phyloP scores from a whole-genome alignment of 2,888 invertebrate genomes.

The Drosophila neotestacea region DNA sequence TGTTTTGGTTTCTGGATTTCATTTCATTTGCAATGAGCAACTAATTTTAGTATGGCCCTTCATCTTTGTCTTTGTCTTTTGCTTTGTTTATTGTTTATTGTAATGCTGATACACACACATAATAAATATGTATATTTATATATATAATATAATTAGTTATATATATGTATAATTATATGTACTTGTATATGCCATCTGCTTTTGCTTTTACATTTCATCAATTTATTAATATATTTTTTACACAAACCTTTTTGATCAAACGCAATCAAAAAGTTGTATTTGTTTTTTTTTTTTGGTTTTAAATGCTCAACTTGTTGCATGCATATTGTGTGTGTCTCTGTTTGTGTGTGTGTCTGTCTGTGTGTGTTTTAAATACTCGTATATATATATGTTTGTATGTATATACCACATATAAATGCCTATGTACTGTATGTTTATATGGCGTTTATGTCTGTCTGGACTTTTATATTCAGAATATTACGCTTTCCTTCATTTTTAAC shows the following conservation, averaged over 20 bases:
- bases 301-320: constrained; percentile 75
- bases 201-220: constrained; percentile 17
- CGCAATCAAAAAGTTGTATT: constrained; percentile 72
- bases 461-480: constrained; percentile 50
- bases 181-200: constrained; percentile 52
- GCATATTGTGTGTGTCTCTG: constrained; percentile 51
- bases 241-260: constrained; percentile 74
- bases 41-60: constrained; percentile 53
- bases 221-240: constrained; percentile 48
- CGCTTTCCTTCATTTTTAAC: constrained; percentile 38
- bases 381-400: constrained; percentile 40
- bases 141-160: constrained; percentile 74
- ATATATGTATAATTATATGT: constrained; percentile 60
- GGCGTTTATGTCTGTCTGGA: constrained; percentile 46
- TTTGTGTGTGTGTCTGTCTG: constrained; percentile 35
- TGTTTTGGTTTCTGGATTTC: constrained; percentile 43
- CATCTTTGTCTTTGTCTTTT: constrained; percentile 3
- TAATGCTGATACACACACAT: constrained; percentile 63
- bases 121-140: constrained; percentile 64
- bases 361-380: constrained; percentile 28
- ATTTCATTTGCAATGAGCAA: constrained; percentile 66
- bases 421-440: constrained; percentile 51
- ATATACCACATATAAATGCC: constrained; percentile 65
- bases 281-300: constrained; percentile 48
- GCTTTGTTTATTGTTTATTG: constrained; percentile 53